Conservation (phyloP, 2,888 invertebrate genomes). For the Cataglyphis rosenhaueri region DNA sequence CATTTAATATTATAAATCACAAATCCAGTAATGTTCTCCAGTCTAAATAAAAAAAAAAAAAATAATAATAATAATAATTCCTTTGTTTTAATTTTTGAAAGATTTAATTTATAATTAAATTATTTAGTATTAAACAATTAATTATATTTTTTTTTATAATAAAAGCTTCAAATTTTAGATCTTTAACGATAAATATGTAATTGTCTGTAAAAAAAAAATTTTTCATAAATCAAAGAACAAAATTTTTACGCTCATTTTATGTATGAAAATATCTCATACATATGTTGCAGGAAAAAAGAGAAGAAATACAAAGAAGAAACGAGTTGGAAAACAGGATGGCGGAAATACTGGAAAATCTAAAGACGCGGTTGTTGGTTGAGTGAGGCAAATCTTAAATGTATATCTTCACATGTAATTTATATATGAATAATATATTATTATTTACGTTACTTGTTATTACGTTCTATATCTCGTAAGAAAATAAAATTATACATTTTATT, state of each 20-base stretch:
- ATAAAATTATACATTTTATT: constrained; percentile 2
- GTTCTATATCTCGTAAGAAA: neutral
- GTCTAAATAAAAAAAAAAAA: neutral
- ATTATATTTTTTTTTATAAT: neutral
- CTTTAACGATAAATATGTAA: neutral
- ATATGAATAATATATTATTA: neutral
- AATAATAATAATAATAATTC: neutral
- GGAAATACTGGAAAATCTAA: constrained; percentile 79
- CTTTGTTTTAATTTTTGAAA: neutral
- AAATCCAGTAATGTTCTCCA: neutral
- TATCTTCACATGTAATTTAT: neutral
- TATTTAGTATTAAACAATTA: neutral
- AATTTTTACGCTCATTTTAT: neutral
- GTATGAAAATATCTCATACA: neutral
- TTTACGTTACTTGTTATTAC: constrained; percentile 17
- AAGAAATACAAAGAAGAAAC: constrained; percentile 71
- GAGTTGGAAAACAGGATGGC: constrained; percentile 78
- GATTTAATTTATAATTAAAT: neutral
- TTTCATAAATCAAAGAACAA: neutral
- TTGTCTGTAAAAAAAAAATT: neutral
- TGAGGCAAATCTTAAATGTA: constrained; percentile 57
- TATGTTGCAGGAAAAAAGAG: constrained; percentile 77
- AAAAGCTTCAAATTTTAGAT: neutral
- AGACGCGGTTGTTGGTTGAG: constrained; percentile 78
- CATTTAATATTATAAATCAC: neutral